Conservation (phyloP, 2,113 vertebrate genomes). For the Notothenia rossii region DNA sequence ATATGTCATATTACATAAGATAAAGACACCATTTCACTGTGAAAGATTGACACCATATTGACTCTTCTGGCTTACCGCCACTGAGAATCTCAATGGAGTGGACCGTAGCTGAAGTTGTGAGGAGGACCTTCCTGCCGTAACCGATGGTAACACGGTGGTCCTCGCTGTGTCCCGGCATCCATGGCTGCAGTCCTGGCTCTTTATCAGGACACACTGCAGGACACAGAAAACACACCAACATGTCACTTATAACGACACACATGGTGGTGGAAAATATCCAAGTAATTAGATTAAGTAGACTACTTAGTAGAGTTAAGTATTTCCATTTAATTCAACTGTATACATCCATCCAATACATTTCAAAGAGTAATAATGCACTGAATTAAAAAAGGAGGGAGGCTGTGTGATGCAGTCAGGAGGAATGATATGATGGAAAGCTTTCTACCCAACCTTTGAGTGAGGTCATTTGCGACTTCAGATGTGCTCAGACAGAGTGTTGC, state of each 20-base stretch:
- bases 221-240: not conserved
- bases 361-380: too few species aligned
- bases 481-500: too few species aligned
- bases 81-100: constrained; percentile 91
- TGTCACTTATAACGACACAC: not conserved
- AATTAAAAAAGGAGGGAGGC: too few species aligned
- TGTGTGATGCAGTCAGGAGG: too few species aligned
- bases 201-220: constrained; percentile 88
- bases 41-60: not conserved
- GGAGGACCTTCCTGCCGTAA: constrained; percentile 85
- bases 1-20: not conserved
- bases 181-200: constrained; percentile 87
- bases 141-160: constrained; percentile 84
- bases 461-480: too few species aligned
- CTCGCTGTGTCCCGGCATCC: constrained; percentile 90
- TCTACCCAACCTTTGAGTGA: too few species aligned
- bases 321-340: too few species aligned
- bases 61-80: constrained; percentile 84
- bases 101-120: constrained; percentile 90
- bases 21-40: not conserved
- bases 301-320: too few species aligned
- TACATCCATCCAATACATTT: too few species aligned
- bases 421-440: too few species aligned
- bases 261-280: not conserved
- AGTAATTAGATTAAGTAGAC: not conserved